phyloP scores from a whole-genome alignment of 1,140 invertebrate genomes.

The Camponotus vicinus region DNA sequence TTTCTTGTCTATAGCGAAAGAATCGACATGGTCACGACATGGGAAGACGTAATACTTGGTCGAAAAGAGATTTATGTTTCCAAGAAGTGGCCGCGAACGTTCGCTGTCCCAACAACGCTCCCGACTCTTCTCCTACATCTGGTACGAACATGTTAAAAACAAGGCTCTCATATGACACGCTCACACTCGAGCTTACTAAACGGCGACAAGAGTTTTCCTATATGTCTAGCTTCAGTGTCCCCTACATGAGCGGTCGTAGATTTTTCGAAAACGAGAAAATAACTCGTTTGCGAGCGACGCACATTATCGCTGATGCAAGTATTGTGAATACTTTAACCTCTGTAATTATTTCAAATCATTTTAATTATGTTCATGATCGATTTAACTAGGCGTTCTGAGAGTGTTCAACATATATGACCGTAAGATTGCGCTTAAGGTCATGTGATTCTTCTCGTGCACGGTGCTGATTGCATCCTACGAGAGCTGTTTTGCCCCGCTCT shows the following conservation, averaged over 20 bases:
- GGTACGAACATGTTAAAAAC: constrained; percentile 47
- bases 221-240: background rate
- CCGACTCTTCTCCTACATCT: constrained; percentile 53
- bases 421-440: background rate
- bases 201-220: constrained; percentile 10
- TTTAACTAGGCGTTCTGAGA: background rate
- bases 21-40: constrained; percentile 26
- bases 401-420: background rate
- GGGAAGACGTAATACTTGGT: constrained; percentile 31
- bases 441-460: constrained; percentile 2
- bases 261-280: background rate
- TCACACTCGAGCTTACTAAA: constrained; percentile 26
- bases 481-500: background rate
- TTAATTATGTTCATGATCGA: background rate
- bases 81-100: constrained; percentile 19
- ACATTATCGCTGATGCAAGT: background rate
- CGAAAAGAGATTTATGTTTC: constrained; percentile 63
- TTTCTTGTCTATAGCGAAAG: constrained; percentile 22
- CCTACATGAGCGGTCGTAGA: background rate
- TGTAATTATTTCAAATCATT: background rate
- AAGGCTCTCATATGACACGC: background rate
- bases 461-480: constrained; percentile 40
- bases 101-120: constrained; percentile 3
- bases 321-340: background rate
- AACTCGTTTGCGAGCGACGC: background rate